Conservation (phyloP, 2,888 invertebrate genomes). For the Perdita meconis region DNA sequence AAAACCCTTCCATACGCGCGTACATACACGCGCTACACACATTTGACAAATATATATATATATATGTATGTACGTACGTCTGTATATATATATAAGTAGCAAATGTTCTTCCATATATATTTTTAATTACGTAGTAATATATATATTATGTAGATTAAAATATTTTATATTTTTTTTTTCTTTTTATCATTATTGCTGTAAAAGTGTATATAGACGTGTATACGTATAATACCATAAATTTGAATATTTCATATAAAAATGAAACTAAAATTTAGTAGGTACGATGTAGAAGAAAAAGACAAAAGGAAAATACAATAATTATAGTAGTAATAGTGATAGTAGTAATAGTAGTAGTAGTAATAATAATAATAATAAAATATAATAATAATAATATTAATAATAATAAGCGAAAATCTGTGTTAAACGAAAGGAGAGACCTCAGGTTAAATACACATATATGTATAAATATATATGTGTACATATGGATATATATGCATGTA, state of each 20-base stretch:
- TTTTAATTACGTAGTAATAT: conserved; percentile 75
- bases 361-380: conserved; percentile 26
- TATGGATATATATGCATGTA: conserved; percentile 15
- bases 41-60: conserved; percentile 74
- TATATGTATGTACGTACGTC: conserved; percentile 7
- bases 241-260: conserved; percentile 80
- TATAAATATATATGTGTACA: conserved; percentile 19
- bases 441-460: conserved; percentile 37
- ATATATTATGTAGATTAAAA: conserved; percentile 78
- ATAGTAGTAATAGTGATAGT: conserved; percentile 32
- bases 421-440: conserved; percentile 60
- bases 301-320: conserved; percentile 41
- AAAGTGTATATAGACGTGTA: conserved; percentile 82
- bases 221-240: conserved; percentile 83
- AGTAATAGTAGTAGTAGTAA: no score
- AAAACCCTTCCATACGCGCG: conserved; percentile 77
- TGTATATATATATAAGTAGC: conserved; percentile 73
- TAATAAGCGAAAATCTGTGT: conserved; percentile 53
- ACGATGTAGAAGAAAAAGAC: conserved; percentile 78
- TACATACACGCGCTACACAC: conserved; percentile 60
- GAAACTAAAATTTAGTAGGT: conserved; percentile 81
- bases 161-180: conserved; percentile 78
- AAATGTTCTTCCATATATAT: conserved; percentile 76
- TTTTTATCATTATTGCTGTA: conserved; percentile 75
- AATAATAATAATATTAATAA: conserved; percentile 30